Percentiles rank a stretch among this genome's conserved stretches.
These are phyloP conservation scores for Pachliopta kotzebuea DNA, from an alignment of 2,888 invertebrate species.

Conservation along the genomic window DNA sequence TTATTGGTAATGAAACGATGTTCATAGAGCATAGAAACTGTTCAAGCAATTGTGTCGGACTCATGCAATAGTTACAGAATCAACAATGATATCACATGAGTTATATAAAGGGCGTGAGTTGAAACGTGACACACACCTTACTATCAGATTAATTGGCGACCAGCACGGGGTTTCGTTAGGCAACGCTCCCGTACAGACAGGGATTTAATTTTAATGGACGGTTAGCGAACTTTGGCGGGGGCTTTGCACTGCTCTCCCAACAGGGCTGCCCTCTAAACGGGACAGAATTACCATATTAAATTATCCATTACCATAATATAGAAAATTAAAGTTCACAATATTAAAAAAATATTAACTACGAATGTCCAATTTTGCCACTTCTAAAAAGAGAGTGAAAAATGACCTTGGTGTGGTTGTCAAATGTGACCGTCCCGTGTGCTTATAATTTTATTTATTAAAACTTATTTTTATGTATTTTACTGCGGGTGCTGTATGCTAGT, in stretches of 20 bases:
- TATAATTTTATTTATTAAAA: too few species aligned
- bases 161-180: conserved; percentile 7
- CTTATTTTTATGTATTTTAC: too few species aligned
- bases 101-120: conserved; percentile 1
- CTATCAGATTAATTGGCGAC: neutral
- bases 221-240: conserved; percentile 15
- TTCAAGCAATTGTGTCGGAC: too few species aligned
- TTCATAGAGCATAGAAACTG: too few species aligned
- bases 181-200: conserved; percentile 4
- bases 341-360: neutral
- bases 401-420: too few species aligned
- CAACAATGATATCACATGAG: neutral
- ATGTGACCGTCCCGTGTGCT: too few species aligned
- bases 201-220: conserved; percentile 16
- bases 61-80: too few species aligned
- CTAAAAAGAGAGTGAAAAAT: too few species aligned
- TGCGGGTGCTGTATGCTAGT: too few species aligned
- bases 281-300: neutral
- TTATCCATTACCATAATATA: too few species aligned
- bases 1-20: too few species aligned
- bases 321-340: neutral
- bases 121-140: conserved; percentile 6
- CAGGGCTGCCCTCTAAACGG: neutral
- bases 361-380: neutral
- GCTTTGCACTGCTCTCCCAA: conserved; percentile 6